Evolutionary conservation across 2,888 invertebrate genomes (phyloP).

Genomic region (Muschampia plurimacula): DNA sequence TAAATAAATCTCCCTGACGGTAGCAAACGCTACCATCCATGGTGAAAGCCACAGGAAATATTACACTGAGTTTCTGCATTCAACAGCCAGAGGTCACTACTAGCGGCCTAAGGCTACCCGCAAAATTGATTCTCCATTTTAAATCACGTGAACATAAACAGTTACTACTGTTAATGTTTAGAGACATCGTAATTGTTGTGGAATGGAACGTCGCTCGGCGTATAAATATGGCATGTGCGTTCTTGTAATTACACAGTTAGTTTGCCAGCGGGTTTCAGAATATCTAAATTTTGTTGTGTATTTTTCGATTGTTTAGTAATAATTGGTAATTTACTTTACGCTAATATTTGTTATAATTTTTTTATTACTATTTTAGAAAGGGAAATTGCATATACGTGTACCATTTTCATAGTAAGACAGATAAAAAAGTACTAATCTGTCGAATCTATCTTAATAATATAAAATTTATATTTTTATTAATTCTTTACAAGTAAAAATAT

Average conservation of each 20-base stretch:
- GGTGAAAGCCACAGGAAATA: slow-evolving; percentile 40
- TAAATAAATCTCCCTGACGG: slow-evolving; percentile 3
- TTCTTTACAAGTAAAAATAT: no score
- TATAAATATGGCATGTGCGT: slow-evolving; percentile 19
- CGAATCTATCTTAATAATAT: no score
- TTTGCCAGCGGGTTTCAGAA: slow-evolving; percentile 19
- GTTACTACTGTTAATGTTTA: slow-evolving; percentile 56
- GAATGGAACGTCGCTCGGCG: slow-evolving; percentile 39
- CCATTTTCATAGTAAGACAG: no score
- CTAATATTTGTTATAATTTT: no score
- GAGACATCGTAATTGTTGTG: slow-evolving; percentile 55
- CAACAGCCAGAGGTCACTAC: slow-evolving; percentile 39
- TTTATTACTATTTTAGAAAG: no score
- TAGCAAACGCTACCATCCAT: neutral
- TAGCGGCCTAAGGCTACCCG: slow-evolving; percentile 32
- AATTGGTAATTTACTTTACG: neutral
- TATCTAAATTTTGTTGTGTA: slow-evolving; percentile 15
- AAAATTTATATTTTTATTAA: no score
- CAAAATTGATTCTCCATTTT: slow-evolving; percentile 35
- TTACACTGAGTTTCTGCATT: slow-evolving; percentile 36
- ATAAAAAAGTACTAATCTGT: no score
- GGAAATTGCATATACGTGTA: no score
- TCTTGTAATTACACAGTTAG: slow-evolving; percentile 31
- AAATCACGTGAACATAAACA: slow-evolving; percentile 41
- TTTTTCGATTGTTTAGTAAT: neutral